Evolutionary conservation across 2,888 invertebrate species (phyloP), one percentile per base, ranked within the genome.

Genomic region (Sisyra terminalis): DNA sequence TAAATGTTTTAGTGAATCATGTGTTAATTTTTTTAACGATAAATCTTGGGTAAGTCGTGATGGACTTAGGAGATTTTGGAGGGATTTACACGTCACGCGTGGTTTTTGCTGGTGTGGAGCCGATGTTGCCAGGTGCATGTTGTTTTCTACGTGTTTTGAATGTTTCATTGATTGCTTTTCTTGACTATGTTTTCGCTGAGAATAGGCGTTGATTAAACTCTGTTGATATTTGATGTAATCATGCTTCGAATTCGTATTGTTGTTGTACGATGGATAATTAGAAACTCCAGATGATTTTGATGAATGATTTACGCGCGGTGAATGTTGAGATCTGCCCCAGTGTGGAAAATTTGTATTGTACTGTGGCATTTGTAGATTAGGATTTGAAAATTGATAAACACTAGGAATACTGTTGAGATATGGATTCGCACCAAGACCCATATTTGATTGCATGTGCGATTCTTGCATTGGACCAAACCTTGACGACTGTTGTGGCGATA

Each of bases 21-120:
- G 24, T 24, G 34, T 18, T 39, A 31, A 30, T 36, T 44, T 44
- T 24, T 24, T 14, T 2, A 43, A 11, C n/a, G 29, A 30, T 18
- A 42, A 16, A 29, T 48, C 48, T 38, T 48, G 46, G 29, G 43
- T 42, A 14, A 43, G 29, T n/a, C 45, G 37, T 13, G 60, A 61
- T n/a, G 72, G 70, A 52, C 72, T 70, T 54, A 75, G 54, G 46
- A 75, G 59, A 56, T 75, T 75, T 49, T 73, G 70, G 48, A 76
- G 63, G 16, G 74, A 71, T 56, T 73, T 75, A 41, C 51, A 51
- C 8, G 49, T 50, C 5, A 46, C 43, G 18, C 45, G 39, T 15
- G 43, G 43, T 31, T 52, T 50, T 14, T 55, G 54, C 14, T 51
- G 51, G 16, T 51, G 50, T 10, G 13, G 29, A 9, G 14, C n/a